phyloP scores from a whole-genome alignment of 2,113 vertebrate genomes.

The Uria lomvia region DNA sequence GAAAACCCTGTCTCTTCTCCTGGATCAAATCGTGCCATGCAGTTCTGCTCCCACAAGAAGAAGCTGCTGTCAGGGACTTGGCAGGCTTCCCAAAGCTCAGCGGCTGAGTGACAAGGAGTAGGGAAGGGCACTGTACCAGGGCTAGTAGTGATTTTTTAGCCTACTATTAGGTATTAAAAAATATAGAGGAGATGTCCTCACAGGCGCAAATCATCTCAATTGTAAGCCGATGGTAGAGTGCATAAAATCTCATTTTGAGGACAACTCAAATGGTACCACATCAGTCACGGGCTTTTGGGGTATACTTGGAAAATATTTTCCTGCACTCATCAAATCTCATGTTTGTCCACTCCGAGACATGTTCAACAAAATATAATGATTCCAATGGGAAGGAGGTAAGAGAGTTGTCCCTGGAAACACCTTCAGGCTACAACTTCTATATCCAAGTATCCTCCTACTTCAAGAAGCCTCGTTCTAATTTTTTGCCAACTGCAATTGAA shows the following conservation, averaged over 20 bases:
- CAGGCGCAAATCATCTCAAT: neutral
- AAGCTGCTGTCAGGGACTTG: neutral
- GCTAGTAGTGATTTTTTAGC: neutral
- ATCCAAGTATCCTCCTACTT: neutral
- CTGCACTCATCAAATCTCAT: neutral
- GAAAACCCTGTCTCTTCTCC: slow-evolving; percentile 3
- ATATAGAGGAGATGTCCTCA: neutral
- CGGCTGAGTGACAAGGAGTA: neutral
- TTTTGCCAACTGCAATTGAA: neutral
- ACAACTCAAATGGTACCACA: neutral
- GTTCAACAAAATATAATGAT: neutral
- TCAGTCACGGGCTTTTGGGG: neutral
- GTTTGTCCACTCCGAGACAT: neutral
- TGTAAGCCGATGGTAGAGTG: neutral
- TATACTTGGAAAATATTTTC: neutral
- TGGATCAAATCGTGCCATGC: neutral
- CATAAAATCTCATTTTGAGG: neutral
- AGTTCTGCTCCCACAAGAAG: neutral
- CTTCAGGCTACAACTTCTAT: neutral
- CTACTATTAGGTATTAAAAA: neutral
- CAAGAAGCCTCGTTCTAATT: neutral
- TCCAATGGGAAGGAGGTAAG: neutral
- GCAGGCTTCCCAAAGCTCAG: neutral
- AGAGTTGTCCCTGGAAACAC: neutral
- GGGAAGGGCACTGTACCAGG: neutral